These are phyloP conservation scores for Branchinecta sandiegonensis DNA, from an alignment of 2,888 invertebrate species.

Conservation along the genomic window DNA sequence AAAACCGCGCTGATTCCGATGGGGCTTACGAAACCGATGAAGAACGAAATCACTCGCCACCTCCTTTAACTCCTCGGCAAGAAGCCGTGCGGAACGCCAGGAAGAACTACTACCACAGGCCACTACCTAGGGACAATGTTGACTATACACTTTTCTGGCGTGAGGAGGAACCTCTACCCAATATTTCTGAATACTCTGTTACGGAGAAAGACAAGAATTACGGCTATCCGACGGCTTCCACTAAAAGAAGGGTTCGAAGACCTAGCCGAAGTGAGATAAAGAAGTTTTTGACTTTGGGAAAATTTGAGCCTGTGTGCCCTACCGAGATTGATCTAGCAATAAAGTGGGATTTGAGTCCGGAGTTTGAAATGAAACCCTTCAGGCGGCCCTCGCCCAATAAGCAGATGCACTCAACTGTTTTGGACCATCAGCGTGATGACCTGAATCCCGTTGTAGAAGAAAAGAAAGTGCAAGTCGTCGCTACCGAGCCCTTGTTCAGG, in stretches of 20 bases:
- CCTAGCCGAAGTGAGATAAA: background rate
- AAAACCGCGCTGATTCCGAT: background rate
- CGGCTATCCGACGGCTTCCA: background rate
- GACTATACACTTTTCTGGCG: background rate
- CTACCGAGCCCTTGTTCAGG: too few relatives aligned
- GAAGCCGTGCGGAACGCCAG: background rate
- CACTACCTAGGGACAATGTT: background rate
- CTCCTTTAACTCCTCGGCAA: background rate
- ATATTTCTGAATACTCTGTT: background rate
- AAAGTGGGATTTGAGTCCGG: slow-evolving; percentile 5
- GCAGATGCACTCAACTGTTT: background rate
- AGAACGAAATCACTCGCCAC: background rate
- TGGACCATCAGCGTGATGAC: slow-evolving; percentile 9
- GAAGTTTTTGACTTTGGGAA: background rate
- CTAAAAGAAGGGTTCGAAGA: slow-evolving; percentile 10
- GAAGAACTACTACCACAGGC: slow-evolving; percentile 11
- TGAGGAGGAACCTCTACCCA: background rate
- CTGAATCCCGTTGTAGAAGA: too few relatives aligned
- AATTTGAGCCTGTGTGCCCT: background rate
- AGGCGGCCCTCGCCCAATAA: background rate
- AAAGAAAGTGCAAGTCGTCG: too few relatives aligned
- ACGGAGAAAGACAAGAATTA: slow-evolving; percentile 8
- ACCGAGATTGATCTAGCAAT: background rate
- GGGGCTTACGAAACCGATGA: background rate
- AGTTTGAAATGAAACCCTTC: background rate